Evolutionary conservation across 2,113 vertebrate genomes (phyloP).

Genomic region (Eptesicus fuscus): DNA sequence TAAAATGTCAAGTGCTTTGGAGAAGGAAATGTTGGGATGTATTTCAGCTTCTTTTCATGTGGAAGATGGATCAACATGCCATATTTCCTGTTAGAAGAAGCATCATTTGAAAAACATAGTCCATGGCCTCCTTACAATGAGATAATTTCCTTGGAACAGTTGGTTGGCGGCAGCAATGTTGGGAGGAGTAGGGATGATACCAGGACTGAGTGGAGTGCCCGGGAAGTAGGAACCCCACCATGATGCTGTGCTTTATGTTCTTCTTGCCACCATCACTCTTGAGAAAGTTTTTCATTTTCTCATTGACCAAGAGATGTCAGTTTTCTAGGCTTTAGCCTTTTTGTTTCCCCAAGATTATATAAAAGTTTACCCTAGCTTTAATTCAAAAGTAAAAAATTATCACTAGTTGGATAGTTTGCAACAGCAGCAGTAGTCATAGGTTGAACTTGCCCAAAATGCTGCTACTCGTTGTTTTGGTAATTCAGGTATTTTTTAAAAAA

Average conservation of each 20-base stretch:
- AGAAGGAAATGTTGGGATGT: not conserved
- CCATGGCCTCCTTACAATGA: not conserved
- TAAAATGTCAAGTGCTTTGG: not conserved
- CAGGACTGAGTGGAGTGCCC: not conserved
- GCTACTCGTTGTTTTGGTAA: not conserved
- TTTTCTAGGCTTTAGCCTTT: not conserved
- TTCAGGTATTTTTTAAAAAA: not conserved
- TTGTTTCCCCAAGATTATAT: not conserved
- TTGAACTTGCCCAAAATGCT: not conserved
- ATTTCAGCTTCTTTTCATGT: not conserved
- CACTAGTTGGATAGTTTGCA: not conserved
- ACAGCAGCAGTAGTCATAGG: not conserved
- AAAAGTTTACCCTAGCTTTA: not conserved
- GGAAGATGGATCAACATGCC: not conserved
- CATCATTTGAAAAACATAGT: not conserved
- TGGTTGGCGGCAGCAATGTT: not conserved
- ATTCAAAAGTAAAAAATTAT: not conserved
- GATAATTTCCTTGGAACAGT: not conserved
- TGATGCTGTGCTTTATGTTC: not conserved
- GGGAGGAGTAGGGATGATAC: too few species aligned
- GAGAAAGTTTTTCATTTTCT: not conserved
- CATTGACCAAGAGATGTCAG: not conserved
- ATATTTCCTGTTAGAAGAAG: not conserved
- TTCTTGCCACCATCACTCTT: not conserved
- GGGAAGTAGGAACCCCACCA: not conserved